These are phyloP conservation scores for Passer domesticus DNA, from an alignment of 2,113 vertebrate species.

Conservation along the genomic window DNA sequence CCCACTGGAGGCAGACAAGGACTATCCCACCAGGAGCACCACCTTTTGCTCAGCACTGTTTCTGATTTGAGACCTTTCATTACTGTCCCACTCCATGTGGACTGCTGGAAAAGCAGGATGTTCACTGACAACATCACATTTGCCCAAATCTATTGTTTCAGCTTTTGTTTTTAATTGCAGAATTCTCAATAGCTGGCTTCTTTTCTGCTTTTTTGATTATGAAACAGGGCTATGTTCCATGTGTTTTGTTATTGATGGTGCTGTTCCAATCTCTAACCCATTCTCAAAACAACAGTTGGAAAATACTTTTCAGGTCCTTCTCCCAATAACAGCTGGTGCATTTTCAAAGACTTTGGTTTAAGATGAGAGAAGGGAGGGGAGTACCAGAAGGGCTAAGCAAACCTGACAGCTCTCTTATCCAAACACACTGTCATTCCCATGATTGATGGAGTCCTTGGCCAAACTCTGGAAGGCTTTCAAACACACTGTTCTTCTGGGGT, in stretches of 20 bases:
- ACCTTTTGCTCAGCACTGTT: background rate
- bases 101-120: background rate
- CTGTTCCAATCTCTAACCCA: background rate
- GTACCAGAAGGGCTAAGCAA: background rate
- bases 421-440: slow-evolving; percentile 24
- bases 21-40: background rate
- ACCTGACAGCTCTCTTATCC: background rate
- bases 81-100: background rate
- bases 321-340: background rate
- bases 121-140: background rate
- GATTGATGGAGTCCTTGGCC: slow-evolving; percentile 22
- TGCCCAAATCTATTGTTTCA: slow-evolving; percentile 45
- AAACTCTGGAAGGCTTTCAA: slow-evolving; percentile 27
- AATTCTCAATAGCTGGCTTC: background rate
- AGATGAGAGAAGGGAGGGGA: background rate
- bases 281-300: slow-evolving; percentile 25
- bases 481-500: background rate
- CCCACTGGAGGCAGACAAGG: background rate
- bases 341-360: slow-evolving; percentile 6
- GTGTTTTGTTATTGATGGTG: background rate
- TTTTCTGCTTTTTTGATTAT: slow-evolving; percentile 7
- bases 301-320: background rate
- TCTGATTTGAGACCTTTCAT: background rate
- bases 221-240: background rate
- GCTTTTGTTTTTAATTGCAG: slow-evolving; percentile 35